Base-by-base conservation (phyloP, 2,888 invertebrate genomes). In the Eilema griseolum region DNA sequence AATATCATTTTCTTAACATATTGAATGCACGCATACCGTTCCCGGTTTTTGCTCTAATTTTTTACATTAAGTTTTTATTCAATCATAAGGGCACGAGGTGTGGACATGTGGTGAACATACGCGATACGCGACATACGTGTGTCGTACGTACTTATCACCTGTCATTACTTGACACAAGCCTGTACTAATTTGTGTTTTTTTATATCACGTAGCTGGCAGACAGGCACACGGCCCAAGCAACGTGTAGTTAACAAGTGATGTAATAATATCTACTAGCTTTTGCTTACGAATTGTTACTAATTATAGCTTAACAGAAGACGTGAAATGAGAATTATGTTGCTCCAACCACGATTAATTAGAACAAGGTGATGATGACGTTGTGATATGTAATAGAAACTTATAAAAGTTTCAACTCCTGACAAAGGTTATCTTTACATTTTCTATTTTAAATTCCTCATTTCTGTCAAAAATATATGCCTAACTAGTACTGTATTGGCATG, bases 1-100 rank as follows among this genome's bases (percentile, higher is more conserved):
- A 76, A 77, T 87, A 85, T 86, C 74, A 72, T 78, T 87, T 83
- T 75, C 75, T 70, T 57, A 78, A 75, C 91, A 92, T 90, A 88
- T 90, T 83, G 82, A 62, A 85, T 76, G 79, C 86, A 86, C 73
- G 77, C 77, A 79, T 77, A 77, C 78, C 74, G 75, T 80, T 71
- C 64, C 60, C 60, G 31, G 67, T 76, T 77, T 84, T 84, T 77
- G 66, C 69, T 72, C 5, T 69, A 73, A 66, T 66, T 77, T 82
- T 78, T 76, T 76, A 61, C 33, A 66, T 66, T n/a, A 66, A 2
- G 10, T 76, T 78, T 77, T 78, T 77, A 75, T 68, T 20, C 66
- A 69, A 73, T 76, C 61, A 66, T 68, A 71, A 67, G 67, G 57
- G 79, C 83, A 78, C 78, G 84, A 84, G 82, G 78, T 76, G 71